Base-by-base conservation (phyloP, 2,888 invertebrate species). In the Mongoloraphidia duomilia region DNA sequence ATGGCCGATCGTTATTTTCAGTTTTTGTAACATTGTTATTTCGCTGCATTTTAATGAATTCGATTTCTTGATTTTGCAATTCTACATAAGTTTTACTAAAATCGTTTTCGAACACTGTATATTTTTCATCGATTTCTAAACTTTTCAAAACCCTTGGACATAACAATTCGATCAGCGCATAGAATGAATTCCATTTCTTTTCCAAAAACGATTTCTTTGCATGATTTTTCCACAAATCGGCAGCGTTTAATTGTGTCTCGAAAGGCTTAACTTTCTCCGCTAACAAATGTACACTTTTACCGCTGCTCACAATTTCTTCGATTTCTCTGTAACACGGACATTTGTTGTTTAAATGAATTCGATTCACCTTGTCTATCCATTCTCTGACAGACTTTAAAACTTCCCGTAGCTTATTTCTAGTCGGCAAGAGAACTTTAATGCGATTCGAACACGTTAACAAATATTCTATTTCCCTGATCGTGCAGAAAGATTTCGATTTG, bases 311-410 rank as follows among this genome's bases (percentile, higher is more conserved):
- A 41, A 89, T 65, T 39, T 74, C 75, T 60, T 89, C 88, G 35
- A 90, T 70, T 10, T 81, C 80, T 64, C 87, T 85, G 65, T 84
- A 77, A 65, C 87, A 88, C 0, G 88, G 86, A 62, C 82, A 83
- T 51, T 83, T 76, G 50, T 82, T 82, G 46, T 76, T 77, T 0
- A 76, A 74, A 57, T 81, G 80, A 64, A 81, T 70, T 78, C 8
- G 65, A 14, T 26, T 68, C 66, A 26, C 26, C 26, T 26, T 26
- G 26, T 26, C 26, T 1, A 76, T 72, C 85, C 85, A 85, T 56
- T 80, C 81, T 52, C 73, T 74, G 0, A 82, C 82, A 58, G 81
- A 81, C 3, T 70, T 66, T 8, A 79, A 64, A 10, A 83, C 81
- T 50, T 84, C 79, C 57, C 80, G 79, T 9, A 90, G 66, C 13